Base-by-base conservation (phyloP, 2,888 invertebrate genomes). In the Pachliopta kotzebuea region DNA sequence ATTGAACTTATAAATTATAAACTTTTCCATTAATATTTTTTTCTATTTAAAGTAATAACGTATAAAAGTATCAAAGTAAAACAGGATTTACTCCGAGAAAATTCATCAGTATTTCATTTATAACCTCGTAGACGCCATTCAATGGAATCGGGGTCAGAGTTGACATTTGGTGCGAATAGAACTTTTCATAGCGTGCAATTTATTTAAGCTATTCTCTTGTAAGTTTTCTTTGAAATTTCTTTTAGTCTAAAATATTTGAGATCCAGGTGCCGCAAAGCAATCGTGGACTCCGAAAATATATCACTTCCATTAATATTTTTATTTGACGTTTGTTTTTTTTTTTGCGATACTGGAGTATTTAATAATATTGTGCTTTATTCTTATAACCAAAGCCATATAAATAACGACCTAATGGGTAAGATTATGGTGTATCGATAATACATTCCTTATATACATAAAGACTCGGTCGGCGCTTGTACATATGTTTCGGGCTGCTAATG, bases 401-500 rank as follows among this genome's bases (percentile, higher is more conserved):
- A 49, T 20, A 4, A 49, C 20, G 20, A 49, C 6, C 4, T n/a
- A 49, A 49, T 49, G 20, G 42, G 49, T 45, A 4, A 45, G 17
- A 14, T 49, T 8, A 20, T 20, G 49, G 49, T 9, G 49, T n/a
- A n/a, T 9, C 7, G 49, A n/a, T 20, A 49, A 20, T 20, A 49
- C n/a, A 20, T 20, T 20, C 7, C 20, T 49, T 20, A 49, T 49
- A 49, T 20, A 49, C 20, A 49, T 20, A 49, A 49, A 49, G 49
- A 20, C 49, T 49, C 49, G 62, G 29, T 52, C 20, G 52, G 21
- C 56, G 50, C 62, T 57, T 21, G 49, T 42, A 52, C 37, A 24
- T 42, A 57, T 58, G 60, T 61, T 65, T 54, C 45, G 23, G 29
- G 53, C 60, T 56, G 54, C 57, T 65, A 65, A 61, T 49, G 45